Percentiles rank a stretch among this genome's conserved stretches.
These are phyloP conservation scores for Scaptomyza montana DNA, from an alignment of 1,140 invertebrate species.

Conservation along the genomic window DNA sequence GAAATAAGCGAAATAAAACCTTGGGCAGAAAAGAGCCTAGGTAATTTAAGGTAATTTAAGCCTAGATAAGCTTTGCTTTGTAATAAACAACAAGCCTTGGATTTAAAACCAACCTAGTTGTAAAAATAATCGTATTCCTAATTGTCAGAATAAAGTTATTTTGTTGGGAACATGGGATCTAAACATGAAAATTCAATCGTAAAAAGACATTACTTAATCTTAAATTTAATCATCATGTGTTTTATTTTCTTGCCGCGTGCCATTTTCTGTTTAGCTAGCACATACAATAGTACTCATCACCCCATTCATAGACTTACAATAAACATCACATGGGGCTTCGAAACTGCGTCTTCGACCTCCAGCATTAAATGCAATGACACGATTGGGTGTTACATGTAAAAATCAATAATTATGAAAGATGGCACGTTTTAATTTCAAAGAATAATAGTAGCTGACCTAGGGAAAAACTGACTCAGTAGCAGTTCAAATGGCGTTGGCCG, in stretches of 20 bases:
- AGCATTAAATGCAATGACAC: conserved; percentile 16
- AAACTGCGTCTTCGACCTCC: conserved; percentile 22
- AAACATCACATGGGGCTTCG: conserved; percentile 2
- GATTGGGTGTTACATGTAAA: conserved; percentile 18
- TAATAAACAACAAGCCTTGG: conserved; percentile 1
- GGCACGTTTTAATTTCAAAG: conserved; percentile 17
- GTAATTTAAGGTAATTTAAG: conserved; percentile 4
- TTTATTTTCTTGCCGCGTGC: conserved; percentile 7
- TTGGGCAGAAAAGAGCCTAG: not conserved
- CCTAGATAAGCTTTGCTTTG: not conserved
- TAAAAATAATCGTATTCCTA: not conserved
- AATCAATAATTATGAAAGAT: not conserved
- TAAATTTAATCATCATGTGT: not conserved
- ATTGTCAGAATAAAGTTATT: not conserved
- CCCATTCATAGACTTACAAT: conserved; percentile 4
- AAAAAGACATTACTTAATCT: not conserved
- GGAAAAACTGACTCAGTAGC: conserved; percentile 29
- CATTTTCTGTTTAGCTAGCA: conserved; percentile 5
- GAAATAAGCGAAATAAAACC: not conserved
- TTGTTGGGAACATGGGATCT: not conserved
- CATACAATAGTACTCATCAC: conserved; percentile 6
- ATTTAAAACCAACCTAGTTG: not conserved
- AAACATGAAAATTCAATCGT: not conserved
- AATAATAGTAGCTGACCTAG: conserved; percentile 6
- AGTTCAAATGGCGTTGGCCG: conserved; percentile 38